Evolutionary conservation across 2,888 invertebrate genomes (phyloP).

Genomic region (Leucophenga montana): DNA sequence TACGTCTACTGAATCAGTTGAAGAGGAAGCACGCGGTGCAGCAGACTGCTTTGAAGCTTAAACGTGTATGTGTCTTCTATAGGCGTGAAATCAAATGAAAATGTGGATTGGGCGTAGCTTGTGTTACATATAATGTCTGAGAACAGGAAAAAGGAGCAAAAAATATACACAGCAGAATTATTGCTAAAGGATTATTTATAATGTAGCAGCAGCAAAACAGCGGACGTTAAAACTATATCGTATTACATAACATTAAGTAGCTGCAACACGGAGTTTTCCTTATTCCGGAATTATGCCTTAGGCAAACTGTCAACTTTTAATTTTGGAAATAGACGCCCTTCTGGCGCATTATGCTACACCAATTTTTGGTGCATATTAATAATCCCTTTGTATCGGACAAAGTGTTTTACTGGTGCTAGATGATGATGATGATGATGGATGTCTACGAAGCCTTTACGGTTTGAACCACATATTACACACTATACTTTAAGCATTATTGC

Average conservation of each 20-base stretch:
- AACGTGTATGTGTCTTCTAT: constrained; percentile 70
- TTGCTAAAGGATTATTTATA: neutral
- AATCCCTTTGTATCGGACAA: no score
- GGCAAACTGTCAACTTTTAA: constrained; percentile 25
- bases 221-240: constrained; percentile 17
- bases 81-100: neutral
- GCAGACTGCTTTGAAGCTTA: constrained; percentile 71
- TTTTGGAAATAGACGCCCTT: no score
- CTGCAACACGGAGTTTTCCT: constrained; percentile 28
- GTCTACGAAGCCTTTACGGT: no score
- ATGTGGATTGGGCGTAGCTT: neutral
- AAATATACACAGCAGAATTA: constrained; percentile 7
- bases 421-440: no score
- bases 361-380: no score
- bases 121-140: constrained; percentile 25
- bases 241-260: neutral
- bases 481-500: neutral
- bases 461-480: no score
- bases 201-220: neutral
- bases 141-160: constrained; percentile 36
- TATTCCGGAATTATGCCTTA: neutral
- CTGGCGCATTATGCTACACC: no score
- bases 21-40: constrained; percentile 71
- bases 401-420: no score
- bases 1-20: constrained; percentile 68